Conservation (phyloP, 2,888 invertebrate genomes). For the Microchrysa polita region DNA sequence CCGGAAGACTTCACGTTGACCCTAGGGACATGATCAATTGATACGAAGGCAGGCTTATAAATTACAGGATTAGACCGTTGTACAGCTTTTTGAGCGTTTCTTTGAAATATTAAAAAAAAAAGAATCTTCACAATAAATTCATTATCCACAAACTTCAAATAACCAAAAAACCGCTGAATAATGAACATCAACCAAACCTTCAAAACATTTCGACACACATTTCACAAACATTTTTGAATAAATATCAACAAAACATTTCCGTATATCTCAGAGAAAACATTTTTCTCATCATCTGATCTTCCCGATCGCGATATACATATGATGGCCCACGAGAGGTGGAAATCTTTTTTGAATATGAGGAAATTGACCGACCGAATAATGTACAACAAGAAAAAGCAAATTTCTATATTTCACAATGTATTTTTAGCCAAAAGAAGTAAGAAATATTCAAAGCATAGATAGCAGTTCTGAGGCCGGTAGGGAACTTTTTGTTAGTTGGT, state of each 20-base stretch:
- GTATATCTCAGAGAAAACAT: constrained; percentile 1
- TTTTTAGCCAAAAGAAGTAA: not conserved
- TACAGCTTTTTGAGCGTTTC: no score
- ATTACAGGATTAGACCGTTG: no score
- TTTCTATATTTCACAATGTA: constrained; percentile 6
- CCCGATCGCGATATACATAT: not conserved
- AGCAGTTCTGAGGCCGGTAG: constrained; percentile 29
- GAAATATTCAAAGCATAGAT: constrained; percentile 2
- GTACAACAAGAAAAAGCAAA: constrained; percentile 8
- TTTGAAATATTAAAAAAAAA: no score
- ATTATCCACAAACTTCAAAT: not conserved
- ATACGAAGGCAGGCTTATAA: no score
- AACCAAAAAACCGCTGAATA: not conserved
- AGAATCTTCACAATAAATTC: no score
- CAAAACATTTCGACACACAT: no score
- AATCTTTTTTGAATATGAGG: not conserved
- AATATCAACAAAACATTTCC: not conserved
- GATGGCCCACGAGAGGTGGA: constrained; percentile 1
- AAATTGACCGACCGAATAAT: not conserved
- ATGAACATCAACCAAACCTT: not conserved
- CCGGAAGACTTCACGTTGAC: no score
- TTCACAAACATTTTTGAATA: not conserved
- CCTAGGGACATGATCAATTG: no score
- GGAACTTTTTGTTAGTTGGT: not conserved
- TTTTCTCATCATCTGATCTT: not conserved